Base-by-base conservation (phyloP, 2,888 invertebrate genomes). In the Danaus chrysippus region DNA sequence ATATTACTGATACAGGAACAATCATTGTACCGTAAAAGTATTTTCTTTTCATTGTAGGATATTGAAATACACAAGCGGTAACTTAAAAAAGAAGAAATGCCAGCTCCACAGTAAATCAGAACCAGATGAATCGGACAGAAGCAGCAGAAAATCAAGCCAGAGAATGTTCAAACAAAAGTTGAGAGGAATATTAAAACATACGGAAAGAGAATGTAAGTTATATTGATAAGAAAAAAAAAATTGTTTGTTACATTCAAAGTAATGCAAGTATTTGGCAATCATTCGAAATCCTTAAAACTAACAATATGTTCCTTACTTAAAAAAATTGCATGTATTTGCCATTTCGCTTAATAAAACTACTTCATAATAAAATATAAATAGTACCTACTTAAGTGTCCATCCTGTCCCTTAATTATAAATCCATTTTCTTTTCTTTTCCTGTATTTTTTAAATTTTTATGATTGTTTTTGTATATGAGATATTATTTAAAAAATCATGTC, bases 61-160 rank as follows among this genome's bases (percentile, higher is more conserved):
- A 17, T 72, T 84, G 1, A 85, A 84, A 64, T 81, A 75, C 64
- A 73, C 77, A 0, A 76, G 67, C 2, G 79, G 78, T 0, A 81
- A 75, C 11, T 72, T 76, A 0, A 84, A 78, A 67, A 86, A 84
- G 70, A 85, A 84, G 71, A 84, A 83, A 70, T 81, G 81, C 64
- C 78, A 76, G 46, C 67, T 77, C 0, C 80, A 79, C 70, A 79
- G 76, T 63, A 76, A 77, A 41, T 83, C 83, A 0, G 83, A 84
- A 43, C 78, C 81, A 0, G 81, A 82, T 0, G 82, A 82, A n/a
- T 72, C 75, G 0, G 79, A 81, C 17, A 60, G 64, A 42, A 73
- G 65, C 42, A 59, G 70, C 10, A 77, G 75, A 58, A 68, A 69
- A 2, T 49, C 69, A 62, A 68, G 59, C 54, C 67, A 64, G n/a